Evolutionary conservation across 2,797 vertebrate genomes (phyloP).

Genomic region (Apogon talboti): DNA sequence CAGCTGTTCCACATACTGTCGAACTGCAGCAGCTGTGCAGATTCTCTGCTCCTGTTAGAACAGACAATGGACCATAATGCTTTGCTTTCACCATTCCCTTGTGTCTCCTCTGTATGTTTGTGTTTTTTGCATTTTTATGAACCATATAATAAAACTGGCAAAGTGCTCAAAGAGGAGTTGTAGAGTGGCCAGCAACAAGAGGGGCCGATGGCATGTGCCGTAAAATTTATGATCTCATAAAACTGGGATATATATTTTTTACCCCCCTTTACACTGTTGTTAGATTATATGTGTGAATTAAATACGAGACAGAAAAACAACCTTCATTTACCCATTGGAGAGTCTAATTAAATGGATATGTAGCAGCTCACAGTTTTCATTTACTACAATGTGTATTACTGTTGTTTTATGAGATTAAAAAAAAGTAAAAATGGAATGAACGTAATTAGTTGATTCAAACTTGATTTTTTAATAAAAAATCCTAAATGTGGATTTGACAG

Average conservation of each 20-base stretch:
- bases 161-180: conserved; percentile 34
- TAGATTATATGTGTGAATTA: conserved; percentile 41
- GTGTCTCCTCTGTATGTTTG: conserved; percentile 37
- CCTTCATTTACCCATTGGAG: conserved; percentile 28
- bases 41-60: conserved; percentile 40
- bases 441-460: conserved; percentile 11
- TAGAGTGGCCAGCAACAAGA: conserved; percentile 31
- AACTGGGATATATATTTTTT: conserved; percentile 45
- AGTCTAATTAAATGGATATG: conserved; percentile 32
- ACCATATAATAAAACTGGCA: conserved; percentile 54
- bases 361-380: background rate
- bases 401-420: conserved; percentile 13
- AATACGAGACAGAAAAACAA: conserved; percentile 29
- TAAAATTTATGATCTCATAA: conserved; percentile 62
- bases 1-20: conserved; percentile 68
- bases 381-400: conserved; percentile 1
- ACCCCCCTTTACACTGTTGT: conserved; percentile 27
- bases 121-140: conserved; percentile 54
- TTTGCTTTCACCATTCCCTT: conserved; percentile 43
- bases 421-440: conserved; percentile 9
- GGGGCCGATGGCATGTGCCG: conserved; percentile 33
- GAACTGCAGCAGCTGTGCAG: conserved; percentile 62
- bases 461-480: background rate
- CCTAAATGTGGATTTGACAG: background rate
- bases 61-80: conserved; percentile 60